phyloP scores from a whole-genome alignment of 2,888 invertebrate genomes.

The Crossocerus cetratus region DNA sequence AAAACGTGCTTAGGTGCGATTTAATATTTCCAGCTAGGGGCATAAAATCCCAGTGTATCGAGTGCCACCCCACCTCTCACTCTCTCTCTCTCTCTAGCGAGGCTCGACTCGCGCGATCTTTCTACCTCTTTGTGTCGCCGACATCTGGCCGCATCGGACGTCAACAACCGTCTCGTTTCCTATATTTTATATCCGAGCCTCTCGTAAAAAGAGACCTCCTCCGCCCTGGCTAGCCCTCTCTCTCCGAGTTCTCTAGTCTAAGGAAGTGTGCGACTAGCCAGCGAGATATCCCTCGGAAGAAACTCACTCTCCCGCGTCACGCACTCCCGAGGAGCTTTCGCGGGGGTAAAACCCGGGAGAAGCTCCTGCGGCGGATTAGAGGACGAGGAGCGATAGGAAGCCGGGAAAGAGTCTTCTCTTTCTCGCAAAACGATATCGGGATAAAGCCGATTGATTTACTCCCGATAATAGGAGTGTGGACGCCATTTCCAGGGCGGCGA shows the following conservation, averaged over 20 bases:
- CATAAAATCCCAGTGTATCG: conserved; percentile 72
- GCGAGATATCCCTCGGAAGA: background rate
- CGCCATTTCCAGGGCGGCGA: conserved; percentile 18
- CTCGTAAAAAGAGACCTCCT: conserved; percentile 47
- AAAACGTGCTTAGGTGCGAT: conserved; percentile 76
- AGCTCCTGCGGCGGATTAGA: conserved; percentile 70
- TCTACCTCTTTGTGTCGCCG: conserved; percentile 58
- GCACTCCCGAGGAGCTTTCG: conserved; percentile 15
- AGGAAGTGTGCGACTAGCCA: background rate
- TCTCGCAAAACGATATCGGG: conserved; percentile 63
- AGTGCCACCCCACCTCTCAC: conserved; percentile 28
- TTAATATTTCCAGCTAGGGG: conserved; percentile 76
- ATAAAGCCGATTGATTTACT: conserved; percentile 70
- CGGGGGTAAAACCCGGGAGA: conserved; percentile 54
- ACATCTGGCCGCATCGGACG: conserved; percentile 56
- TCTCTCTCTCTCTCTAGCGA: conserved; percentile 36
- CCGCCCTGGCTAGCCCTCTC: conserved; percentile 26
- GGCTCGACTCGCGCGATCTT: conserved; percentile 22
- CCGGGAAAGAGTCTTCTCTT: conserved; percentile 38
- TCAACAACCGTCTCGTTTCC: conserved; percentile 40
- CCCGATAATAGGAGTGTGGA: conserved; percentile 67
- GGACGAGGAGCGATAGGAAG: conserved; percentile 21
- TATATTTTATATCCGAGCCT: conserved; percentile 44
- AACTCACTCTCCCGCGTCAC: too few species aligned
- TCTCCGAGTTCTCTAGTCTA: conserved; percentile 13